Base-by-base conservation (phyloP, 2,888 invertebrate species). In the Bimastos eiseni region DNA sequence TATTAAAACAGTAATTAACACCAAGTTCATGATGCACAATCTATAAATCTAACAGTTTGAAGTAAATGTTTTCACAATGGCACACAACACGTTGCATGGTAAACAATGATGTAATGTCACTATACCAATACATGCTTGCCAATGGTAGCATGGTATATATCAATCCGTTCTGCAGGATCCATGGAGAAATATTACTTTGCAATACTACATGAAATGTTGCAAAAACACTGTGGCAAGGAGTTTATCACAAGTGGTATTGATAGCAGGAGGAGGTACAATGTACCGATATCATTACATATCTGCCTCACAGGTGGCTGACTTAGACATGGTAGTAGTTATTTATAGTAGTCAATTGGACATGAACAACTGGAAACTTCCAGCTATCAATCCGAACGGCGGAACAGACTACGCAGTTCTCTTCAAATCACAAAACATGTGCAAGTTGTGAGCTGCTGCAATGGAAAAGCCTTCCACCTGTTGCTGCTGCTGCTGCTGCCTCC, bases 381-480 rank as follows among this genome's bases (percentile, higher is more conserved):
- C 70, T 0, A n/a, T 70, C 70, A 70, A 8, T n/a, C 70, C n/a
- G 30, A 70, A 70, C n/a, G 70, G n/a, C 8, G 11, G 70, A 3
- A n/a, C 70, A 3, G 70, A 70, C 70, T 70, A 70, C 70, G 70
- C 70, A 70, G 70, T 70, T 70, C n/a, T 70, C 70, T 70, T n/a
- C 70, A 11, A 70, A 70, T 70, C n/a, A 11, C 70, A 70, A 70
- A 70, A n/a, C 70, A n/a, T 70, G 70, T n/a, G 30, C 70, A 30
- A 70, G n/a, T 70, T n/a, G 70, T 70, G 70, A 49, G 49, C 49
- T 70, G 70, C 41, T 41, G 41, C 8, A n/a, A 70, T 70, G 70
- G 70, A 70, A n/a, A 70, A n/a, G 70, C 70, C 70, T 70, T 70
- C 70, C 70, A 70, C 70, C 70, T 70, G 70, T 70, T 70, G 70